Conservation (phyloP, 2,797 vertebrate species). For the Podargus strigoides region DNA sequence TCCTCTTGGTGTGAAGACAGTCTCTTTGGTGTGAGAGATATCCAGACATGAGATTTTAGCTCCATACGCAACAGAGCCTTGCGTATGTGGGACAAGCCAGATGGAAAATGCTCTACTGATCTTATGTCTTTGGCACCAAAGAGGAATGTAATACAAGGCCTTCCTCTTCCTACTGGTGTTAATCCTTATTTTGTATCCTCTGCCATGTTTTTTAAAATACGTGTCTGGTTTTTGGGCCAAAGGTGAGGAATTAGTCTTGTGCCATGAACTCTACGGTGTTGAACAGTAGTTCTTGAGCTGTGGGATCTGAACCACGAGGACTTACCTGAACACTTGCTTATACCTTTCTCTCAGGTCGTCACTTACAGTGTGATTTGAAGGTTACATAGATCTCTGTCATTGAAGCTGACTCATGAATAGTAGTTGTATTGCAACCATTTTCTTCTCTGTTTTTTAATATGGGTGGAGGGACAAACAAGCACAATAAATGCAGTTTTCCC, state of each 20-base stretch:
- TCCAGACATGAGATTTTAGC: neutral
- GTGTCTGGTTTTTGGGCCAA: neutral
- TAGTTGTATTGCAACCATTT: neutral
- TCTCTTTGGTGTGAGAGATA: neutral
- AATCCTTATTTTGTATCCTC: neutral
- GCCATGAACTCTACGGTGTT: rapidly evolving
- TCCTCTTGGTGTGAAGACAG: neutral
- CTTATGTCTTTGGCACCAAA: neutral
- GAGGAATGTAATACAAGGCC: neutral
- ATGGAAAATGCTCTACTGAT: neutral
- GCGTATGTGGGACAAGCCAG: neutral
- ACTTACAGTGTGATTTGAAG: neutral
- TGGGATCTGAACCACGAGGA: neutral
- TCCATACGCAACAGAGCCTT: rapidly evolving
- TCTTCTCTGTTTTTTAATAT: neutral
- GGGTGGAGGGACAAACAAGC: neutral
- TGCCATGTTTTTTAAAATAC: neutral
- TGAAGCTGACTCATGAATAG: neutral
- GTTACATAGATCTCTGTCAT: neutral
- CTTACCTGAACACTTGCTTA: neutral
- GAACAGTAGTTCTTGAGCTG: neutral
- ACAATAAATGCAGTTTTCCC: neutral
- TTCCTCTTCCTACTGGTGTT: neutral
- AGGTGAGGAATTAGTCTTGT: neutral
- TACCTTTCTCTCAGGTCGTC: neutral